phyloP scores from a whole-genome alignment of 2,797 vertebrate species.

The Pseudochirops cupreus region DNA sequence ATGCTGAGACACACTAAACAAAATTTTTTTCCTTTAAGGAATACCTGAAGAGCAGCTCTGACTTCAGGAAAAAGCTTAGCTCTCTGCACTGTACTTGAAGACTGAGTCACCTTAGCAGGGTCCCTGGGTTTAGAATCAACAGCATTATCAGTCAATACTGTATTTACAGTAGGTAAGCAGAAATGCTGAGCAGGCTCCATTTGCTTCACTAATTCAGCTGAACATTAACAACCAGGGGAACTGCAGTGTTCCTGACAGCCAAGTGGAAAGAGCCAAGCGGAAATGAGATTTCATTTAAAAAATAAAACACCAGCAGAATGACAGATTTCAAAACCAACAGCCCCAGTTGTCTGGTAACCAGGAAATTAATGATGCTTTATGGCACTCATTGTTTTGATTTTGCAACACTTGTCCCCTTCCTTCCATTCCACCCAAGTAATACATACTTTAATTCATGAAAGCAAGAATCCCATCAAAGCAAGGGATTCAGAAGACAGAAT shows the following conservation, averaged over 20 bases:
- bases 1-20: background rate
- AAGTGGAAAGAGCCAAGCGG: background rate
- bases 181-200: slow-evolving; percentile 10
- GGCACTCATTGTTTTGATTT: background rate
- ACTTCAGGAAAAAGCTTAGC: slow-evolving; percentile 25
- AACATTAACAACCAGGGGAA: background rate
- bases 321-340: background rate
- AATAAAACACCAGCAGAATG: background rate
- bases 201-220: background rate
- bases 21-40: slow-evolving; percentile 26
- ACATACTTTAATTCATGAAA: background rate
- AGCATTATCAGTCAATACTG: background rate
- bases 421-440: background rate
- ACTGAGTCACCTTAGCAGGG: slow-evolving; percentile 19
- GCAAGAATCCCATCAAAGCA: background rate
- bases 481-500: background rate
- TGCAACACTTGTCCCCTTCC: background rate
- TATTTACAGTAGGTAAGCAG: slow-evolving; percentile 19
- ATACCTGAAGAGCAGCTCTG: background rate
- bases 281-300: slow-evolving; percentile 8
- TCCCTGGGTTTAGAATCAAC: slow-evolving; percentile 14
- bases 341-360: background rate
- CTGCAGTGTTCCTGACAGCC: background rate
- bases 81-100: slow-evolving; percentile 38
- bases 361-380: background rate